phyloP scores from a whole-genome alignment of 2,888 invertebrate genomes.

The Allolobophora icterica region DNA sequence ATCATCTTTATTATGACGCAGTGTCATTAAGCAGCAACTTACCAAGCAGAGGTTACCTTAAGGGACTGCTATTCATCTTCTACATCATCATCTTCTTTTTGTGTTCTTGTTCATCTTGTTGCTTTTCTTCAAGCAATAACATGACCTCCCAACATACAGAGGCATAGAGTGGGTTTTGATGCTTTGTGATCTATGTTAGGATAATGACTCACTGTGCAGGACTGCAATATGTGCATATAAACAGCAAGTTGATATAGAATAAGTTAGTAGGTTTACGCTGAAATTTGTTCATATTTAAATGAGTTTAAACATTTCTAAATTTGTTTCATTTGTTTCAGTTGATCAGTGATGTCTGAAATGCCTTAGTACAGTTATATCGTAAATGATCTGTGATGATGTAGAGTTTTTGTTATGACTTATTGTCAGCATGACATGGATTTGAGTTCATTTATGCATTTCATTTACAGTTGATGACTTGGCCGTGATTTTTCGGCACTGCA shows the following conservation, averaged over 20 bases:
- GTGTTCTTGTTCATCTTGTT: no score
- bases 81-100: no score
- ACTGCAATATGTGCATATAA: not conserved
- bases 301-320: not conserved
- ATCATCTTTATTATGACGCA: no score
- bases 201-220: not conserved
- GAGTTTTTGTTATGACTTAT: not conserved
- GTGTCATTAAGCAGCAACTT: no score
- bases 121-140: no score
- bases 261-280: no score
- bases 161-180: not conserved
- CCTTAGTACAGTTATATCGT: not conserved
- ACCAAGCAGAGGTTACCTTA: no score
- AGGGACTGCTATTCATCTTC: no score
- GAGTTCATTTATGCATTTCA: not conserved
- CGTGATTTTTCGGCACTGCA: slow-evolving; percentile 27
- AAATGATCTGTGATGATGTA: not conserved
- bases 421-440: not conserved
- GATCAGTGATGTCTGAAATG: not conserved
- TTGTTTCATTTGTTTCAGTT: no score
- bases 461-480: slow-evolving; percentile 11
- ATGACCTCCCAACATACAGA: no score
- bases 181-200: not conserved
- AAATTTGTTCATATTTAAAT: not conserved
- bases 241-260: not conserved